phyloP scores from a whole-genome alignment of 2,888 invertebrate species.

The Drymonia ruficornis region DNA sequence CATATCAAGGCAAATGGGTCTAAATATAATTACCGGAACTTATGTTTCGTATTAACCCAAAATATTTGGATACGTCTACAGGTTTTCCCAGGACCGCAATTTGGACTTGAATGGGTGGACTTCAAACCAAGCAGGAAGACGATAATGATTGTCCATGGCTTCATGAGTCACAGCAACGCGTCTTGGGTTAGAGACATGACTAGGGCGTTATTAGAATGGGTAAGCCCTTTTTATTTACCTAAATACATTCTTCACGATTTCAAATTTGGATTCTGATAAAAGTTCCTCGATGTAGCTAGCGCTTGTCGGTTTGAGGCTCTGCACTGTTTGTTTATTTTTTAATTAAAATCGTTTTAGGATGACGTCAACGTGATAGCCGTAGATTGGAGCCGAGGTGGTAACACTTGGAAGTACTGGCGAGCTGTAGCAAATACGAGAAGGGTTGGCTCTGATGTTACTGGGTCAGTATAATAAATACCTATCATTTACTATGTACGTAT shows the following conservation, averaged over 20 bases:
- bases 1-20: no score
- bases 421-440: constrained; percentile 85
- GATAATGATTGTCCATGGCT: constrained; percentile 86
- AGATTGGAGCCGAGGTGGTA: constrained; percentile 87
- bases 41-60: background rate
- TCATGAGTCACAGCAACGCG: constrained; percentile 84
- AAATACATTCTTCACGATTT: no score
- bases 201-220: constrained; percentile 83
- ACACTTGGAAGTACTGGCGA: constrained; percentile 85
- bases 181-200: constrained; percentile 86
- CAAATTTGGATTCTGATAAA: no score
- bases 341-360: constrained; percentile 55
- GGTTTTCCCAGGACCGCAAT: constrained; percentile 74
- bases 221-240: constrained; percentile 48
- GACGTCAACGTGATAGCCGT: constrained; percentile 87
- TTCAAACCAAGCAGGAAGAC: constrained; percentile 82
- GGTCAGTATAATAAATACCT: constrained; percentile 53
- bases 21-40: no score
- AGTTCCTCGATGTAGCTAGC: no score
- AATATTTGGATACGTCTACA: constrained; percentile 29
- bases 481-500: background rate
- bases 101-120: constrained; percentile 84
- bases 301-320: no score
- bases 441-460: constrained; percentile 82
- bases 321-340: no score